Percentiles rank a stretch among this genome's conserved stretches.
phyloP scores from a whole-genome alignment of 2,113 vertebrate genomes.

The Calyptommatus sinebrachiatus region DNA sequence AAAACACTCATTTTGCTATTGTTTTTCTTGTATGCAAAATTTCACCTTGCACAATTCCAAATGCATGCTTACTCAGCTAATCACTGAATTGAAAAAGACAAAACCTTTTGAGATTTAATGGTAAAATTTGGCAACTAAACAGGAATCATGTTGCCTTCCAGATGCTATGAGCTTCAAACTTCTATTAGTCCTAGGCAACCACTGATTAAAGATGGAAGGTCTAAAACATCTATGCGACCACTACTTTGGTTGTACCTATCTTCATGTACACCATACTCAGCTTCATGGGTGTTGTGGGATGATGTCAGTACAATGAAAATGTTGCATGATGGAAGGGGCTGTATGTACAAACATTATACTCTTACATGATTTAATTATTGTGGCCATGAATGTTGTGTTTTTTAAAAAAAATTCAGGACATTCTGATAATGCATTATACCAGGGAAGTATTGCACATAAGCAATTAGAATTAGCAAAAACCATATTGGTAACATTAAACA shows the following conservation, averaged over 20 bases:
- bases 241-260: neutral
- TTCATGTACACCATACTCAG: neutral
- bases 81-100: too few relatives aligned
- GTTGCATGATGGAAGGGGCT: neutral
- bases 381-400: neutral
- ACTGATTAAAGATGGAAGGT: neutral
- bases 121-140: too few relatives aligned
- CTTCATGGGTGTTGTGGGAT: neutral
- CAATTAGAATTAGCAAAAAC: too few relatives aligned
- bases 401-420: too few relatives aligned
- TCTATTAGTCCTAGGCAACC: neutral
- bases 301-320: neutral
- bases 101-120: too few relatives aligned
- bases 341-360: neutral
- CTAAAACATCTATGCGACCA: neutral
- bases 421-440: too few relatives aligned
- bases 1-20: neutral
- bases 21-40: neutral
- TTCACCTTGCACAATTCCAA: neutral
- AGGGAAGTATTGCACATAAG: too few relatives aligned
- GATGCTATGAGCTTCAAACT: neutral
- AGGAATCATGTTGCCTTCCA: neutral
- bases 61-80: neutral
- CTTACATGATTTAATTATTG: neutral
- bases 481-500: too few relatives aligned